These are phyloP conservation scores for Encarsia formosa DNA, from an alignment of 2,888 invertebrate genomes.

Conservation along the genomic window DNA sequence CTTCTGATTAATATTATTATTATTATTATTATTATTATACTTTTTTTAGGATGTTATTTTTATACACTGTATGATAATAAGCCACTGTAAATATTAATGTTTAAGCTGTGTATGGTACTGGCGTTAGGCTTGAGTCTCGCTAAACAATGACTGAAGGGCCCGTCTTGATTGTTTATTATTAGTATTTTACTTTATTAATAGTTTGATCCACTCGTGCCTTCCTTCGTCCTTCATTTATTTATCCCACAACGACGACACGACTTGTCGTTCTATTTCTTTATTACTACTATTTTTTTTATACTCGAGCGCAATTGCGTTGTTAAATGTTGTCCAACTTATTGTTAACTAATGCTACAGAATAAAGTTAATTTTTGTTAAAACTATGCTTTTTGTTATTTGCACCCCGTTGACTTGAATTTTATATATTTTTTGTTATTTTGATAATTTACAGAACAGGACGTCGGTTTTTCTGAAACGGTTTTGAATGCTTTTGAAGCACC, in stretches of 20 bases:
- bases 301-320: slow-evolving; percentile 37
- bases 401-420: too few relatives aligned
- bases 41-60: neutral
- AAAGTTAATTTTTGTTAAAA: slow-evolving; percentile 47
- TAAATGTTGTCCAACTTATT: slow-evolving; percentile 40
- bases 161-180: slow-evolving; percentile 22
- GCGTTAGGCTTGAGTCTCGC: slow-evolving; percentile 5
- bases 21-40: neutral
- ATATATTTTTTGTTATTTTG: too few relatives aligned
- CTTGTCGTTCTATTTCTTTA: slow-evolving; percentile 17
- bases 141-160: slow-evolving; percentile 39
- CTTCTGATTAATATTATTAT: neutral
- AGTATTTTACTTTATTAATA: slow-evolving; percentile 2
- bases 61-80: slow-evolving; percentile 16
- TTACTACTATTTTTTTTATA: slow-evolving; percentile 30
- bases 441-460: too few relatives aligned
- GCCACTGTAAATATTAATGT: slow-evolving; percentile 44
- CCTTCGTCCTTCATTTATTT: slow-evolving; percentile 13
- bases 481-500: too few relatives aligned
- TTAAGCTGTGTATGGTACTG: slow-evolving; percentile 32
- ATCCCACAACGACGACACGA: slow-evolving; percentile 1
- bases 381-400: neutral
- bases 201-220: neutral
- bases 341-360: slow-evolving; percentile 48
- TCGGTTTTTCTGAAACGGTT: too few relatives aligned